A percentile compares a stretch with the other conserved stretches of the same genome.
Conservation (phyloP, 2,888 invertebrate species). For the Machimus rusticus region DNA sequence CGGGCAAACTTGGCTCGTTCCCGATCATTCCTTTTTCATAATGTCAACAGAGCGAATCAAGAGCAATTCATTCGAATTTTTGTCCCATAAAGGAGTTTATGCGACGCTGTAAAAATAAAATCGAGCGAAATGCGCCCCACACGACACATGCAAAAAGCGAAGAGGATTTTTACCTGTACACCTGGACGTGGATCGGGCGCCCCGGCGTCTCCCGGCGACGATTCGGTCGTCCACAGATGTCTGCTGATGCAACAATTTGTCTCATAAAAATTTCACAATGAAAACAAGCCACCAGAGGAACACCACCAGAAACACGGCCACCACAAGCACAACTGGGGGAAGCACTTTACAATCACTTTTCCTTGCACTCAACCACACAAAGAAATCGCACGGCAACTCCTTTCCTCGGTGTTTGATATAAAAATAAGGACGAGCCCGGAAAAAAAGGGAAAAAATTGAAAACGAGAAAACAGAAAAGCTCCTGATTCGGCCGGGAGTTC, state of each 20-base stretch:
- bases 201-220: background rate
- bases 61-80: background rate
- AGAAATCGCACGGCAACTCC: background rate
- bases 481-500: background rate
- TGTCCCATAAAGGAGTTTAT: background rate
- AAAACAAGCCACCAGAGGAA: constrained; percentile 34
- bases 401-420: background rate
- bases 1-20: background rate
- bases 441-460: constrained; percentile 2
- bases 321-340: constrained; percentile 6
- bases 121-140: background rate
- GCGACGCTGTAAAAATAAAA: background rate
- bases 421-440: background rate
- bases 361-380: constrained; percentile 28
- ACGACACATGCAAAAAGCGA: background rate
- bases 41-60: background rate
- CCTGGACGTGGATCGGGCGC: background rate
- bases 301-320: constrained; percentile 14
- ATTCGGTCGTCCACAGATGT: background rate
- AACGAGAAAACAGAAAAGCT: constrained; percentile 26
- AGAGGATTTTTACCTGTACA: background rate
- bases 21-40: background rate
- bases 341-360: constrained; percentile 18
- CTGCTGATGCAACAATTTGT: constrained; percentile 41
- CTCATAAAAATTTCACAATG: constrained; percentile 41